Percentiles rank a stretch among this genome's conserved stretches.
phyloP scores from a whole-genome alignment of 1,140 invertebrate species.

The Manduca sexta region DNA sequence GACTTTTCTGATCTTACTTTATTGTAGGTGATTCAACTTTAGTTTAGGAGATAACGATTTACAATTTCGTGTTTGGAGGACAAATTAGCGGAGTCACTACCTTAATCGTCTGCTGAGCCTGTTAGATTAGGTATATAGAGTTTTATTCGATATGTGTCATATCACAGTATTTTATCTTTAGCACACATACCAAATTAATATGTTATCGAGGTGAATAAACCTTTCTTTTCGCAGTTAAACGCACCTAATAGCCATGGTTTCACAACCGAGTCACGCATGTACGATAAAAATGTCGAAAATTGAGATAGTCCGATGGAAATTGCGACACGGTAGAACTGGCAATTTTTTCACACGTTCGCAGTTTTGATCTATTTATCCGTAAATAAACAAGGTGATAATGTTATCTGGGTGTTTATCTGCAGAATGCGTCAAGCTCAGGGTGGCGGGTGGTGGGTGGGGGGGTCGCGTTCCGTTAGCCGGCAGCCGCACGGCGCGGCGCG shows the following conservation, averaged over 20 bases:
- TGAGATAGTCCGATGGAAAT: neutral
- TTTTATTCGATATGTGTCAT: no score
- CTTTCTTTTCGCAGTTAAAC: constrained; percentile 15
- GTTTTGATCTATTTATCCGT: constrained; percentile 35
- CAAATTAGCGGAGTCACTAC: no score
- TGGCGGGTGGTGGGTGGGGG: constrained; percentile 17
- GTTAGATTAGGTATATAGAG: no score
- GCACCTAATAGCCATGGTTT: constrained; percentile 8
- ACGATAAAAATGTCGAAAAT: constrained; percentile 1
- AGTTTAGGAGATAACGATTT: no score
- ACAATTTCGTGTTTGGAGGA: no score
- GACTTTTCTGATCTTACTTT: no score
- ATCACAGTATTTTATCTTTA: no score
- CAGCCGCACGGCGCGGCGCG: constrained; percentile 12
- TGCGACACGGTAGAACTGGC: neutral
- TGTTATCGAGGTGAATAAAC: constrained; percentile 17
- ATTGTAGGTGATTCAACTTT: no score
- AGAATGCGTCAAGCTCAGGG: constrained; percentile 21
- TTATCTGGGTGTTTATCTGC: constrained; percentile 42
- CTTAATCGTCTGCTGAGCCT: no score
- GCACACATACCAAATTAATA: no score
- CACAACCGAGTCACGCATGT: constrained; percentile 18
- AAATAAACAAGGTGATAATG: constrained; percentile 50
- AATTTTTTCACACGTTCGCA: constrained; percentile 22
- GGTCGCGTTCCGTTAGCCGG: constrained; percentile 37